phyloP scores from a whole-genome alignment of 2,113 vertebrate genomes.

The Takifugu flavidus region DNA sequence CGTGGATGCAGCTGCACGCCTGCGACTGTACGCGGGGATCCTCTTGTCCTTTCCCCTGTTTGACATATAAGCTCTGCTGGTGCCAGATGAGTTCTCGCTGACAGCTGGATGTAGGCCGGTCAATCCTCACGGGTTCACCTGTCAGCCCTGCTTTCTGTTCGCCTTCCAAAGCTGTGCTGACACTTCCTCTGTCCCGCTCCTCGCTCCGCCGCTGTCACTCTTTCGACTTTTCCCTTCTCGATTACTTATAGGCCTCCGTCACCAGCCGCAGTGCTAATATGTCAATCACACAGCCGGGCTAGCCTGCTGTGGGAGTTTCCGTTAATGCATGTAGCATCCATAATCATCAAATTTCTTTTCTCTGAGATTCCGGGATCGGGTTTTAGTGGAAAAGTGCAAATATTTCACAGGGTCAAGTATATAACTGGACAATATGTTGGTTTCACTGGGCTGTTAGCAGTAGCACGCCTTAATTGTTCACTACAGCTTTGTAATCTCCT shows the following conservation, averaged over 20 bases:
- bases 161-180: conserved; percentile 67
- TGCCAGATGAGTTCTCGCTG: conserved; percentile 72
- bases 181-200: conserved; percentile 60
- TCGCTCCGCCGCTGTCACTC: conserved; percentile 55
- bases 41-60: conserved; percentile 56
- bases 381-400: too few species aligned
- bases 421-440: too few species aligned
- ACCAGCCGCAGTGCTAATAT: conserved; percentile 23
- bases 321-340: too few species aligned
- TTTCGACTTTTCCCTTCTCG: conserved; percentile 46
- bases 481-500: too few species aligned
- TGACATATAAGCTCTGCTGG: conserved; percentile 67
- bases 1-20: conserved; percentile 54
- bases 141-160: conserved; percentile 71
- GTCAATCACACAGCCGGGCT: too few species aligned
- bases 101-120: conserved; percentile 72
- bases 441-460: too few species aligned
- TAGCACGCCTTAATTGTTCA: too few species aligned
- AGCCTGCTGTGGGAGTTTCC: too few species aligned
- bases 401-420: too few species aligned
- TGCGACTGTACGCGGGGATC: conserved; percentile 35
- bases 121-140: conserved; percentile 76
- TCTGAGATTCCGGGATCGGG: too few species aligned
- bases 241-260: conserved; percentile 35
- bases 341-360: too few species aligned